These are phyloP conservation scores for Psittacula derbiana DNA, from an alignment of 2,797 vertebrate species.

Conservation along the genomic window DNA sequence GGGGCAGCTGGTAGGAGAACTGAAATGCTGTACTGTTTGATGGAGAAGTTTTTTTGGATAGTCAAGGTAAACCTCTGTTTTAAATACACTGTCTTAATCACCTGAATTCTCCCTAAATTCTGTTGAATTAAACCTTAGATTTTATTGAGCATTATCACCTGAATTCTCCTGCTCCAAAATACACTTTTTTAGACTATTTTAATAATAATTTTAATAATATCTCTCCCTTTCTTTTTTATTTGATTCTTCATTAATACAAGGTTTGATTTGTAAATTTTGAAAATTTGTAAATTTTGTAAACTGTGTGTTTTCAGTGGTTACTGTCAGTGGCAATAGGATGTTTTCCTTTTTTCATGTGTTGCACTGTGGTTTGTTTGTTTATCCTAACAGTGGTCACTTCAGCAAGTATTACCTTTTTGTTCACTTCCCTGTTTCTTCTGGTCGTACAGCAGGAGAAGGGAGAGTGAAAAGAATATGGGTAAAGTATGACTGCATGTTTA, in stretches of 20 bases:
- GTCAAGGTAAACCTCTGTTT: neutral
- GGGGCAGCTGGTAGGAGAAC: neutral
- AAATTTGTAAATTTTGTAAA: neutral
- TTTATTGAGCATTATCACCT: neutral
- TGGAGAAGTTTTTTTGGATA: neutral
- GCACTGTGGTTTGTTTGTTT: neutral
- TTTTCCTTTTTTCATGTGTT: neutral
- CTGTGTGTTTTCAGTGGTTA: neutral
- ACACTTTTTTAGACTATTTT: neutral
- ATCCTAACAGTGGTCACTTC: neutral
- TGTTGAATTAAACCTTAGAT: neutral
- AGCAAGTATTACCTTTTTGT: neutral
- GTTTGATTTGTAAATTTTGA: neutral
- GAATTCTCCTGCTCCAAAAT: neutral
- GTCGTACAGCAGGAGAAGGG: neutral
- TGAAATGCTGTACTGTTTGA: neutral
- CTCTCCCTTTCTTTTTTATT: neutral
- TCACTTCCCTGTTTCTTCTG: conserved; percentile 27
- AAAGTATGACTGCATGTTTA: neutral
- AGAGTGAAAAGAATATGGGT: neutral
- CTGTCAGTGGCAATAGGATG: neutral
- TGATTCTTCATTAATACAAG: neutral
- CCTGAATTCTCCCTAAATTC: neutral
- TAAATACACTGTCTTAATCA: neutral
- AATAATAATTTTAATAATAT: neutral